A percentile compares a stretch with the other conserved stretches of the same genome.
Evolutionary conservation across 92 coral and sea anemone genomes (phyloP).

Genomic region (Diadumene lineata): DNA sequence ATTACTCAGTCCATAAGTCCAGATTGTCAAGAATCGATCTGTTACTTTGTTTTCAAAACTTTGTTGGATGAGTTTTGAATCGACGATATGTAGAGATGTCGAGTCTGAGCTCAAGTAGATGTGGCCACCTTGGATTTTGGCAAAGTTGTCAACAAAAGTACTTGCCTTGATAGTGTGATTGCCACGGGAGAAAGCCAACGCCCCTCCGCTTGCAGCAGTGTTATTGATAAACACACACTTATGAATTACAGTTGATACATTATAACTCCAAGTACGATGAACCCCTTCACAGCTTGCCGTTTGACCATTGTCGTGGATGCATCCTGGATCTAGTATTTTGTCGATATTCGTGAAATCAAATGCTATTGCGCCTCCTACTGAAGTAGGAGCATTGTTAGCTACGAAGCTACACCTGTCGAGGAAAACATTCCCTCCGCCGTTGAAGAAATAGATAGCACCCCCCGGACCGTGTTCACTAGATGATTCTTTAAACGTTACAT

Average conservation of each 20-base stretch:
- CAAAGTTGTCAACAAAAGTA: slow-evolving; percentile 62
- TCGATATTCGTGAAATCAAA: slow-evolving; percentile 1
- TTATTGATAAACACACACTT: slow-evolving; percentile 57
- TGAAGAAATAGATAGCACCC: slow-evolving; percentile 6
- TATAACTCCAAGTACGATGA: slow-evolving; percentile 52
- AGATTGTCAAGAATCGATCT: background rate
- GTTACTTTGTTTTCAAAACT: background rate
- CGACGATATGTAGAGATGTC: slow-evolving; percentile 17
- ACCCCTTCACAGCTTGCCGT: background rate
- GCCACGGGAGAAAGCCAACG: slow-evolving; percentile 46
- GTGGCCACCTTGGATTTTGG: slow-evolving; percentile 49
- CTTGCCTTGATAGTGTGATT: slow-evolving; percentile 41
- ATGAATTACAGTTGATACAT: slow-evolving; percentile 23
- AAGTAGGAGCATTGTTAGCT: background rate
- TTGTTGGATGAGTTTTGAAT: slow-evolving; percentile 38
- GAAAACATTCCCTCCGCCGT: background rate
- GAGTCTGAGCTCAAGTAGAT: slow-evolving; percentile 23
- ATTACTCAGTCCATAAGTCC: slow-evolving; percentile 9
- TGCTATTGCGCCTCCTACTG: slow-evolving; percentile 18
- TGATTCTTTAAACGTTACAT: slow-evolving; percentile 14
- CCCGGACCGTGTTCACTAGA: background rate
- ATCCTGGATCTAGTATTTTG: slow-evolving; percentile 24
- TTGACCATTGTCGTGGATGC: background rate
- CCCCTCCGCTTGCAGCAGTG: slow-evolving; percentile 62
- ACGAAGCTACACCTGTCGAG: slow-evolving; percentile 7